These are phyloP conservation scores for Athalia cordata DNA, from an alignment of 2,888 invertebrate species.

Conservation along the genomic window DNA sequence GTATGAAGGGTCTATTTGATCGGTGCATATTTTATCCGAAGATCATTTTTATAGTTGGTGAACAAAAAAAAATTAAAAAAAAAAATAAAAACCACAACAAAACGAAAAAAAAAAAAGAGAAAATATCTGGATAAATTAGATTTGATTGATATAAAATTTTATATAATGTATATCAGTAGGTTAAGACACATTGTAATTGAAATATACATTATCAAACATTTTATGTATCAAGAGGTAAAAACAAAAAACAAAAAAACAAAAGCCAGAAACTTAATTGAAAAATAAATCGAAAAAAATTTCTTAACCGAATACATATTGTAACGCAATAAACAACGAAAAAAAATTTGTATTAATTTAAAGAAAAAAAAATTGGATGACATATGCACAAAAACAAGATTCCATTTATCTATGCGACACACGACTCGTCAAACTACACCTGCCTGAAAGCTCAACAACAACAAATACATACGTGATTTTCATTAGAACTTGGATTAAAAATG, in stretches of 20 bases:
- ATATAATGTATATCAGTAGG: constrained; percentile 56
- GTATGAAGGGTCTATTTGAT: constrained; percentile 69
- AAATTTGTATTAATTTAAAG: not conserved
- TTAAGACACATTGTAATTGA: constrained; percentile 43
- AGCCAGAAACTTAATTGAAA: constrained; percentile 36
- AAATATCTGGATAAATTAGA: constrained; percentile 54
- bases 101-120: constrained; percentile 43
- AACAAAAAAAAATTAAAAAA: constrained; percentile 27
- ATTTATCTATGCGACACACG: no score
- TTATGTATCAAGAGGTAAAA: constrained; percentile 33
- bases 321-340: not conserved
- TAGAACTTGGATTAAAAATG: no score
- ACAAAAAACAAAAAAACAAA: not conserved
- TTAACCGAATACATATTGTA: not conserved
- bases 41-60: constrained; percentile 58
- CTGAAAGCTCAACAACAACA: no score
- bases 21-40: constrained; percentile 64
- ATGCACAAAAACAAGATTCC: no score
- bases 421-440: no score
- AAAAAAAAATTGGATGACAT: not conserved
- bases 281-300: constrained; percentile 18
- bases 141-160: constrained; percentile 60
- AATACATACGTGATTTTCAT: no score
- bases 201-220: constrained; percentile 41
- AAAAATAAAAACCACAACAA: constrained; percentile 48